Evolutionary conservation across 2,113 vertebrate species (phyloP), one percentile per base, ranked within the genome.

Genomic region (Sciurus niger): DNA sequence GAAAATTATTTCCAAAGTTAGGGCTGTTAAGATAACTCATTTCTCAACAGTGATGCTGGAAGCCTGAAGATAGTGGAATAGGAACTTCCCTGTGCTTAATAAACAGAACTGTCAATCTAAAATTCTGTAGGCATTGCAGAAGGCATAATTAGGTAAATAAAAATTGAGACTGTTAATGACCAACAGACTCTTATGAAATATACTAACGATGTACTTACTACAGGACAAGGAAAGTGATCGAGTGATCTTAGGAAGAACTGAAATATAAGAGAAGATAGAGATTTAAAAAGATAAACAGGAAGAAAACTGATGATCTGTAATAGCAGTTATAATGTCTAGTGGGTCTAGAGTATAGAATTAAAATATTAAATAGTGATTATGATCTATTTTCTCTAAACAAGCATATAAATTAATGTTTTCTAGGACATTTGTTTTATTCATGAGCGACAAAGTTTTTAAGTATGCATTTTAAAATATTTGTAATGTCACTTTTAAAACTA

Each of bases 281-380:
- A 28, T 58, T 55, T 72, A 34, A 58, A 55, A 72, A 83, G 53
- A 70, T 46, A 22, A 16, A 51, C 13, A 9, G 22, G 13, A 55
- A 40, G 58, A 82, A 25, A 78, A 78, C 28, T 55, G 43, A 51
- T 53, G 16, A 58, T 87, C 14, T 79, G 8, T 37, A 86, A 58
- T 86, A 70, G n/a, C 25, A 82, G 28, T 78, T 55, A 68, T 55
- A 51, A 18, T 65, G 17, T 84, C 34, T 76, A 76, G 20, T 76
- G 12, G 18, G 18, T 28, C 13, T 74, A 60, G 17, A 65, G 22
- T 14, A 28, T 46, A 46, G 24, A 86, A 43, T 53, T 67, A 77
- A 77, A 85, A 80, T 65, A 76, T 48, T 77, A 30, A 88, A 43
- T 68, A 79, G 16, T 72, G 25, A 93, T 80, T 88, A n/a, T 77